A percentile compares a stretch with the other conserved stretches of the same genome.
phyloP scores from a whole-genome alignment of 2,888 invertebrate species.

The Hipparchia semele region DNA sequence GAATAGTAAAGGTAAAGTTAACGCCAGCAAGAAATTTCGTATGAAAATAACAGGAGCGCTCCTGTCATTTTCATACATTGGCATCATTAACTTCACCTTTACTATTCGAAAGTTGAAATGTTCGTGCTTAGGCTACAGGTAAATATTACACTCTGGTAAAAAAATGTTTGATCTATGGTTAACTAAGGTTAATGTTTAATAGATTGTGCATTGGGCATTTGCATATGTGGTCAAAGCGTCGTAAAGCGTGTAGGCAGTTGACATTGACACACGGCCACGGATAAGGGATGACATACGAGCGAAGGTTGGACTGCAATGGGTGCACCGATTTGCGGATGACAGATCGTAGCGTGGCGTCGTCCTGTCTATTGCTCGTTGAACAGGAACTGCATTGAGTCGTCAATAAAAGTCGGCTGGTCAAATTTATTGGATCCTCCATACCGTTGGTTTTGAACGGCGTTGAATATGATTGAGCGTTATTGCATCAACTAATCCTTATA shows the following conservation, averaged over 20 bases:
- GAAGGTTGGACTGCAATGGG: constrained; percentile 57
- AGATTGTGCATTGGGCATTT: constrained; percentile 45
- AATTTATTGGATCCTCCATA: constrained; percentile 24
- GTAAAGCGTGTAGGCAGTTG: constrained; percentile 46
- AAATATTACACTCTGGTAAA: too few species aligned
- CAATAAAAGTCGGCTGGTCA: constrained; percentile 33
- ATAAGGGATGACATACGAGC: constrained; percentile 72
- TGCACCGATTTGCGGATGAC: constrained; percentile 63
- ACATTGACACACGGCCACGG: constrained; percentile 69
- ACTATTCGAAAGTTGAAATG: too few species aligned
- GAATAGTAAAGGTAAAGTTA: too few species aligned
- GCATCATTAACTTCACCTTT: too few species aligned
- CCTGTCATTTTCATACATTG: too few species aligned
- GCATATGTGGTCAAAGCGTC: constrained; percentile 52
- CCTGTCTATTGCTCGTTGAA: constrained; percentile 38
- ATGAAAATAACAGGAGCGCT: too few species aligned
- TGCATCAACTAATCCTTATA: not conserved
- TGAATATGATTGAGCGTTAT: not conserved
- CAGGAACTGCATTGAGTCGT: constrained; percentile 38
- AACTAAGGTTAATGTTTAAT: constrained; percentile 22
- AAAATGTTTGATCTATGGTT: too few species aligned
- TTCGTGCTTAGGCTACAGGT: too few species aligned
- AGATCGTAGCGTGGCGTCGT: constrained; percentile 47
- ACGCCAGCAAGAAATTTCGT: too few species aligned
- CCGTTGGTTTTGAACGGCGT: constrained; percentile 24